Conservation (phyloP, 2,888 invertebrate genomes). For the Tenthredo livida region DNA sequence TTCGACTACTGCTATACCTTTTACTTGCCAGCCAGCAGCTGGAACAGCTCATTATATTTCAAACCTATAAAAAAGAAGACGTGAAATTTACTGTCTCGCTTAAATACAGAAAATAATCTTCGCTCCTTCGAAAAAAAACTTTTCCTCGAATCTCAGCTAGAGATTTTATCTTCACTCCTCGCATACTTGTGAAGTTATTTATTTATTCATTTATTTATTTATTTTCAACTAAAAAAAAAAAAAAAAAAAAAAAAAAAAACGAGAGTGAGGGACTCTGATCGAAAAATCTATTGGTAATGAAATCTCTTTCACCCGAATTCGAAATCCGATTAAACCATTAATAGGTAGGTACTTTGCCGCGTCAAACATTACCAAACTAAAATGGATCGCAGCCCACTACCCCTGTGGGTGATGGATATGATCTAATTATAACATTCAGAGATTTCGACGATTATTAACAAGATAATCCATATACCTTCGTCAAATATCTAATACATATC, state of each 20-base stretch:
- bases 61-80: neutral
- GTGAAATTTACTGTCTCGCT: neutral
- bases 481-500: constrained; percentile 9
- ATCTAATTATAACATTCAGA: constrained; percentile 38
- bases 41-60: constrained; percentile 2
- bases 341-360: neutral
- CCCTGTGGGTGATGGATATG: constrained; percentile 12
- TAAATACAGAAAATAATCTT: neutral
- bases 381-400: neutral
- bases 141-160: neutral
- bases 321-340: constrained; percentile 30
- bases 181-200: neutral
- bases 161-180: neutral
- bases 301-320: neutral
- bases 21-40: neutral
- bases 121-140: neutral
- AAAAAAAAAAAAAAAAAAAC: neutral
- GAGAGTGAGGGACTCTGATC: neutral
- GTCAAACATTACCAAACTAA: constrained; percentile 23
- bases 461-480: neutral
- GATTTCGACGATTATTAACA: constrained; percentile 5
- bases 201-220: constrained; percentile 5
- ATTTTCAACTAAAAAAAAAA: neutral
- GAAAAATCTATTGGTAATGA: neutral
- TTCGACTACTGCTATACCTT: neutral